Base-by-base conservation (phyloP, 2,797 vertebrate species). In the Spondyliosoma cantharus region DNA sequence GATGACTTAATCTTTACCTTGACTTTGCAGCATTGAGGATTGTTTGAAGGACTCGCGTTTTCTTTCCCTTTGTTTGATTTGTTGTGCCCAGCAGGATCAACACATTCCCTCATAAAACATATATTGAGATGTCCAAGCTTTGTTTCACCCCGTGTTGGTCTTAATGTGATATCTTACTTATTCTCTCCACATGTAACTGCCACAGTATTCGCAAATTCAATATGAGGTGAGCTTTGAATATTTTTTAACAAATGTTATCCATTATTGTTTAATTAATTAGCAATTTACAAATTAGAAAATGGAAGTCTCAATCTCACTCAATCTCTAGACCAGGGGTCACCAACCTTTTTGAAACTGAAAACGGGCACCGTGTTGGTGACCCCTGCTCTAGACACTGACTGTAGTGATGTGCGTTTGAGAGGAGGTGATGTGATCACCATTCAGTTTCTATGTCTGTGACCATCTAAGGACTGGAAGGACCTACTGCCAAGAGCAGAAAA, bases 1-100 rank as follows among this genome's bases (percentile, higher is more conserved):
- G 74, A 52, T 60, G 66, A 87, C 78, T 81, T 71, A 24, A 49
- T 71, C 43, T 53, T 17, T 70, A 63, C 69, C 60, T 75, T 56
- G 54, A 74, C 49, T 71, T 49, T 43, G 54, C 81, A 58, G 65
- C n/a, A 57, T n/a, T 29, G 29, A 64, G 19, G 42, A 70, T 57
- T 22, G 22, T 74, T 56, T 4, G 16, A 42, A 67, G 45, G 12
- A n/a, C 4, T 54, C 72, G 7, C 71, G 37, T 32, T 70, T 72
- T 63, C 63, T 66, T 60, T 43, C 13, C 17, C 48, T 42, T 63
- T 37, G 5, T 66, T 75, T 76, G 12, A 77, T 48, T 17, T 32
- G 48, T 22, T 37, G 45, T 76, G 48, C 13, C 7, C 22, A 25
- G 22, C 45, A 29, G 14, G 19, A 48, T 43, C 20, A 62, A 56